Evolutionary conservation across 2,113 vertebrate species (phyloP).

Genomic region (Anarhynchus alexandrinus): DNA sequence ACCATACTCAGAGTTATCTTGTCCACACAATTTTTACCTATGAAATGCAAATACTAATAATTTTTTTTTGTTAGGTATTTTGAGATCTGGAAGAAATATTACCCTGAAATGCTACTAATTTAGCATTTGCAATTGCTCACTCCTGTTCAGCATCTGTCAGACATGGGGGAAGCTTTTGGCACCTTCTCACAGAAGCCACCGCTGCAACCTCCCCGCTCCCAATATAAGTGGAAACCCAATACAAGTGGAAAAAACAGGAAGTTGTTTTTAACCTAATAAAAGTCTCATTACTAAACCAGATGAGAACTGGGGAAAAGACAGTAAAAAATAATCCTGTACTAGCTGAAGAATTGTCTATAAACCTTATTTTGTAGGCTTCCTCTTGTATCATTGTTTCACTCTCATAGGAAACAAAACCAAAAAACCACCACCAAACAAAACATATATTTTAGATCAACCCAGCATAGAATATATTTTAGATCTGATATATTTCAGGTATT

Average conservation of each 20-base stretch:
- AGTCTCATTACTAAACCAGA: neutral
- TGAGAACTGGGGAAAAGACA: neutral
- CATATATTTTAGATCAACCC: neutral
- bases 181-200: neutral
- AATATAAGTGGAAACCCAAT: neutral
- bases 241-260: neutral
- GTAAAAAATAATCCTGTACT: neutral
- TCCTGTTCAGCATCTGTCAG: no score
- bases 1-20: neutral
- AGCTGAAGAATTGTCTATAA: neutral
- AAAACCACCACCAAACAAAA: neutral
- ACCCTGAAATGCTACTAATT: neutral
- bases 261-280: neutral
- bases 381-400: neutral
- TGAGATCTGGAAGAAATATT: neutral
- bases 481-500: neutral
- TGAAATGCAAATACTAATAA: neutral
- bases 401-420: neutral
- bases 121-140: no score
- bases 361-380: neutral
- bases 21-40: neutral
- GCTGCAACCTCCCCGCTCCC: neutral
- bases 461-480: neutral
- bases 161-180: neutral
- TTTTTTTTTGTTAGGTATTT: neutral